Evolutionary conservation across 1,140 invertebrate species (phyloP).

Genomic region (Subanguina moxae): DNA sequence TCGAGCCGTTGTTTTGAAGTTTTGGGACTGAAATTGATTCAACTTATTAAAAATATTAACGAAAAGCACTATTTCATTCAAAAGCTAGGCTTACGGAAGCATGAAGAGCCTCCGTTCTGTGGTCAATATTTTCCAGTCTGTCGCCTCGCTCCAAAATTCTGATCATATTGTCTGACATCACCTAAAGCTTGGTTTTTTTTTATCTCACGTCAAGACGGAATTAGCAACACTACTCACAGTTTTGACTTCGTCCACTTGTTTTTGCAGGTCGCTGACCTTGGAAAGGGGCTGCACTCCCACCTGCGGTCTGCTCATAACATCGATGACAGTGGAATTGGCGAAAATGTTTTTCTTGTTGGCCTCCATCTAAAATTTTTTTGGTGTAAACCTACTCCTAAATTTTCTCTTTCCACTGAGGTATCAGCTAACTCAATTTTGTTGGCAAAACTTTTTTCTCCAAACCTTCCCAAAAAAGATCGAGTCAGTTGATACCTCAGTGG

Average conservation of each 20-base stretch:
- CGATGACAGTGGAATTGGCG: too few species aligned
- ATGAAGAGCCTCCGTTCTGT: constrained; percentile 61
- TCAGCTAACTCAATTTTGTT: too few species aligned
- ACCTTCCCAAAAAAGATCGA: too few species aligned
- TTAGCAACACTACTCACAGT: constrained; percentile 4
- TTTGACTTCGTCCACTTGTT: constrained; percentile 30
- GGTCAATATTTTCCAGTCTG: constrained; percentile 60
- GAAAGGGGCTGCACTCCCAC: constrained; percentile 4
- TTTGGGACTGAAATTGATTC: constrained; percentile 38
- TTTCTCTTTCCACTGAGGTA: too few species aligned
- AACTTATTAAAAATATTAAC: constrained; percentile 9
- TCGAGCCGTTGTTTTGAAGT: constrained; percentile 59
- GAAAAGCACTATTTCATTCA: neutral
- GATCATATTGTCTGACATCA: constrained; percentile 62
- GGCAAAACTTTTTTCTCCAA: too few species aligned
- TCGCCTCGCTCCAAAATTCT: constrained; percentile 61
- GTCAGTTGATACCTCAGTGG: too few species aligned
- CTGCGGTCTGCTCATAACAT: neutral
- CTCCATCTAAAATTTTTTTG: constrained; percentile 8
- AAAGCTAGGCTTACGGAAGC: constrained; percentile 42
- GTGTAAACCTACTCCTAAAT: too few species aligned
- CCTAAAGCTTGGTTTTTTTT: neutral
- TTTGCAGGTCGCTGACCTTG: constrained; percentile 10
- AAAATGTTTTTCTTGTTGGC: constrained; percentile 3
- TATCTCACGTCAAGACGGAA: neutral